Percentiles rank a stretch among this genome's conserved stretches.
phyloP scores from a whole-genome alignment of 2,888 invertebrate genomes.

The Cecidostiba fungosa region DNA sequence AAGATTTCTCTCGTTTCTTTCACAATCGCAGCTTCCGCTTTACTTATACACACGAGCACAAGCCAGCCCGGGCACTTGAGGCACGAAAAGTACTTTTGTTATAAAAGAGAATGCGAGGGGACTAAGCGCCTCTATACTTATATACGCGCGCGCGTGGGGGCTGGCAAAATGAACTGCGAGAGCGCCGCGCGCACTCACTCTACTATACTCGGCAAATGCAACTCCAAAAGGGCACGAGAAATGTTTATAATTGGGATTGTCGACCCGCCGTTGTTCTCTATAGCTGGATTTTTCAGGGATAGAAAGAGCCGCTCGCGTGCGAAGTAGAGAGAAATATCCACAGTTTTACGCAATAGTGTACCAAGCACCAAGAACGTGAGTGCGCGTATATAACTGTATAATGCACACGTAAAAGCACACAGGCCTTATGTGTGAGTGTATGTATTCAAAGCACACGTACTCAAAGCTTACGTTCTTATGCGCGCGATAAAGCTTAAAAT shows the following conservation, averaged over 20 bases:
- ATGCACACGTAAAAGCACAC: background rate
- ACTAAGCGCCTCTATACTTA: conserved; percentile 51
- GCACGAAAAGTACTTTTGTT: conserved; percentile 74
- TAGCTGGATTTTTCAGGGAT: conserved; percentile 43
- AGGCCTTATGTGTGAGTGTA: conserved; percentile 16
- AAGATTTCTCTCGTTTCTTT: conserved; percentile 59
- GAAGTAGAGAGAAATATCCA: conserved; percentile 26
- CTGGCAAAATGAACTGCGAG: conserved; percentile 73
- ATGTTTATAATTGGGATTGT: conserved; percentile 79
- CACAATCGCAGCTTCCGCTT: conserved; percentile 62
- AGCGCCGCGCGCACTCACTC: conserved; percentile 45
- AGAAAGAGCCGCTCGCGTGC: background rate
- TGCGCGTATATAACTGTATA: conserved; percentile 31
- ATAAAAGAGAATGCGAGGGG: conserved; percentile 63
- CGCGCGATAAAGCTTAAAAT: conserved; percentile 37
- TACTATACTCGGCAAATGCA: conserved; percentile 68
- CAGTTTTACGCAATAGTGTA: conserved; percentile 24
- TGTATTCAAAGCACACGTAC: conserved; percentile 5
- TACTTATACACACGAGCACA: conserved; percentile 45
- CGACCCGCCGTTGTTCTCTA: conserved; percentile 66
- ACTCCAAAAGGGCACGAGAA: conserved; percentile 76
- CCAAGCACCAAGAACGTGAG: conserved; percentile 37
- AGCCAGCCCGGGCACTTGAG: conserved; percentile 61
- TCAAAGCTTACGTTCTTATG: conserved; percentile 39
- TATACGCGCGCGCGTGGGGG: conserved; percentile 54